These are phyloP conservation scores for Mionectes macconnelli DNA, from an alignment of 2,113 vertebrate genomes.

Conservation along the genomic window DNA sequence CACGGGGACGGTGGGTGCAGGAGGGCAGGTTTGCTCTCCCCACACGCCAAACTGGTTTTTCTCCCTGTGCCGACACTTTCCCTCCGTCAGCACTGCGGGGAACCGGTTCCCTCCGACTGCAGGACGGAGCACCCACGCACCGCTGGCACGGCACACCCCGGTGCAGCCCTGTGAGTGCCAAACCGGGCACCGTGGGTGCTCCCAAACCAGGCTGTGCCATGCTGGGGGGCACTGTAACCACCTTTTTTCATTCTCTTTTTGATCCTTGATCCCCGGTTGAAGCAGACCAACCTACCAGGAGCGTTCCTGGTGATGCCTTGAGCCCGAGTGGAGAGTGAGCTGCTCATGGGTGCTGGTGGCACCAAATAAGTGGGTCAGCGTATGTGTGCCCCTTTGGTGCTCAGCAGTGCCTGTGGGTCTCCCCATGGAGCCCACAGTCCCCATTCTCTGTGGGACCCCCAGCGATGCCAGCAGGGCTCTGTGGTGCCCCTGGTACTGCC, in stretches of 20 bases:
- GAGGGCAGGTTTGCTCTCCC: not conserved
- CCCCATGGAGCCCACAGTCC: not conserved
- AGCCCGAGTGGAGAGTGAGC: accelerated
- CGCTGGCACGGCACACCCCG: not conserved
- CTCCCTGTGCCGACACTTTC: not conserved
- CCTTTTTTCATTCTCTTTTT: accelerated
- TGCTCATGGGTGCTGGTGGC: accelerated
- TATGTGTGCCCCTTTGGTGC: not conserved
- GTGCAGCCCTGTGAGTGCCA: not conserved
- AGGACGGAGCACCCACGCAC: not conserved
- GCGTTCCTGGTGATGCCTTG: accelerated
- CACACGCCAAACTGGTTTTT: constrained; percentile 49
- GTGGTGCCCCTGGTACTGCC: accelerated
- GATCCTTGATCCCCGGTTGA: not conserved
- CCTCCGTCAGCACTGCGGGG: not conserved
- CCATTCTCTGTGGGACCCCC: accelerated
- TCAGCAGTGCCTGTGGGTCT: not conserved
- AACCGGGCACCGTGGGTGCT: accelerated
- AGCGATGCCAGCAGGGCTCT: accelerated
- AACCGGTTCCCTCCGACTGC: not conserved
- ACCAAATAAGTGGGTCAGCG: accelerated
- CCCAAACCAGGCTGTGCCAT: not conserved
- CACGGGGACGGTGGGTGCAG: not conserved
- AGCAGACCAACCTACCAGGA: not conserved
- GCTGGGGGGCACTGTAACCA: not conserved